Base-by-base conservation (phyloP, 2,797 vertebrate species). In the Emydoidea blandingii region DNA sequence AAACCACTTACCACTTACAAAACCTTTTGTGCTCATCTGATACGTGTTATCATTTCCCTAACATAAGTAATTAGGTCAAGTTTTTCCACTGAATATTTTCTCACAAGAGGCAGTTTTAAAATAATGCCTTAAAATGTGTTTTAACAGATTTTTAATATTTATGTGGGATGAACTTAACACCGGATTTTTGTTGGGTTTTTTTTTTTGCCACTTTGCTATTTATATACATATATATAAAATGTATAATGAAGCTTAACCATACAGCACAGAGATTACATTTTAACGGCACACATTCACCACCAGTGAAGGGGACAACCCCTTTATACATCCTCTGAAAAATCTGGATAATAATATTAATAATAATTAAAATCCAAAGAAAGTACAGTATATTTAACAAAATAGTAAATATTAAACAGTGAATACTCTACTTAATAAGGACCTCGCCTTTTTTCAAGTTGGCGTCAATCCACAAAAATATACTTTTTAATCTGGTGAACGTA, bases 401-500 rank as follows among this genome's bases (percentile, higher is more conserved):
- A 99, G 98, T 98, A 99, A 99, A 98, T 99, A 99, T 99, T 98
- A 99, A 99, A 99, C 99, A 99, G 99, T 99, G 99, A 99, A 98
- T 99, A 98, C 98, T 99, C 98, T 99, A 99, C 98, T 98, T 98
- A 98, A 98, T 98, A 98, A 99, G 99, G 99, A 99, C 99, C 98
- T 99, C 98, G 98, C 99, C 99, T 97, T 97, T 98, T 96, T 98
- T 99, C 99, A 99, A 99, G 98, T 99, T 98, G 99, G 99, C 98
- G 98, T 98, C 99, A 99, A 99, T 99, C 99, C 99, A 99, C 99
- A 99, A 99, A 99, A 99, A 99, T 99, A 99, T 98, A 99, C 98
- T 99, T 99, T 99, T 98, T 98, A 99, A 99, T 99, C 99, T 98
- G 98, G 99, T 98, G 99, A 98, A 98, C 98, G 98, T 99, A 99